Evolutionary conservation across 2,797 vertebrate species (phyloP), one percentile per base, ranked within the genome.

Genomic region (Chromis chromis): DNA sequence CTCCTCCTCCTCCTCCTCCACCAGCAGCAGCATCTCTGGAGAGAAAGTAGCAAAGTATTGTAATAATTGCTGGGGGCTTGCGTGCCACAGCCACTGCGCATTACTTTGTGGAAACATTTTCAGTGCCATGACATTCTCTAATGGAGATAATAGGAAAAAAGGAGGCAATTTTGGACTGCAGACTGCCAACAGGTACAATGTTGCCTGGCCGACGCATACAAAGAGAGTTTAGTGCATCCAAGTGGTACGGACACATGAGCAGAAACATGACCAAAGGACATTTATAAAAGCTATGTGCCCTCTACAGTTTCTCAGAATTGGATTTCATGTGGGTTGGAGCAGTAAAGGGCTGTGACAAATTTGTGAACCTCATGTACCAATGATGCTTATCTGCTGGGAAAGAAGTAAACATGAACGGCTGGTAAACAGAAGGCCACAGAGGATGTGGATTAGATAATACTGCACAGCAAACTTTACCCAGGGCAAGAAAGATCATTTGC

Each of bases 61-160:
- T 78, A 86, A 86, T 84, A 87, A 85, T 78, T 88, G 84, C 89
- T 88, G 82, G 76, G 66, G 85, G 84, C 70, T 86, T 86, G 82
- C 73, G 63, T 89, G 88, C 84, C 62, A 76, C 78, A 81, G 81
- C 76, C 81, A 70, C 68, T 39, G 44, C 70, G 78, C 62, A 76
- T 27, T 81, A 63, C 50, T 72, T 73, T 68, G 72, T 63, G 62
- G 68, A 79, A 78, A 73, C 11, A 31, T 72, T 74, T 66, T 61
- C 55, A 57, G 58, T 22, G 53, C 12, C 59, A 60, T 76, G 70
- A 79, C 42, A 73, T 78, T 67, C 59, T 73, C 72, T 46, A 65
- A 76, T 76, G 70, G 67, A 77, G 68, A 77, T 67, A 82, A 77
- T 44, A 33, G n/a, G 46, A 21, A 16, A 48, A 16, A 17, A 44